phyloP scores from a whole-genome alignment of 1,140 invertebrate species.

The Eriosoma lanigerum region DNA sequence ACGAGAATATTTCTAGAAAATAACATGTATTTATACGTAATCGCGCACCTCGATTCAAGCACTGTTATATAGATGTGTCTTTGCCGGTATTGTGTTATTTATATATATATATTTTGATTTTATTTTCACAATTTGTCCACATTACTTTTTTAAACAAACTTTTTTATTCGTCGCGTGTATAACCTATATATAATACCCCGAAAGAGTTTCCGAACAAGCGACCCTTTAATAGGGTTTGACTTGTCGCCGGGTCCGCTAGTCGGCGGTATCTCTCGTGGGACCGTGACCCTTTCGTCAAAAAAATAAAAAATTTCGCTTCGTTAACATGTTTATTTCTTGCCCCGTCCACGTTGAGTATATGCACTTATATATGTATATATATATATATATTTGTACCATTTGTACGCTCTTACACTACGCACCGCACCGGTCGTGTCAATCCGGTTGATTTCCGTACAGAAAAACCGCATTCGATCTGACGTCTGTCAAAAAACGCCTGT shows the following conservation, averaged over 20 bases:
- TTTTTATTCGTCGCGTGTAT: not conserved
- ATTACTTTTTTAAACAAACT: slow-evolving; percentile 19
- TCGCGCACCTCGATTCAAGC: too few species aligned
- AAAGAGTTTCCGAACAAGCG: slow-evolving; percentile 51
- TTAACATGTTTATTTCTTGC: slow-evolving; percentile 52
- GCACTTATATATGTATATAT: too few species aligned
- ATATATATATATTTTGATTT: not conserved
- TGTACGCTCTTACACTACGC: not conserved
- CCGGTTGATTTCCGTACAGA: slow-evolving; percentile 47
- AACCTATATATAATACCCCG: not conserved
- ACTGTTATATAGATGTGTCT: too few species aligned
- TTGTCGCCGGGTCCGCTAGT: not conserved
- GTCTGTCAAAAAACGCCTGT: slow-evolving; percentile 49
- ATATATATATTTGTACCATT: too few species aligned
- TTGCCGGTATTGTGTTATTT: not conserved
- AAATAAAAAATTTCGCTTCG: slow-evolving; percentile 52
- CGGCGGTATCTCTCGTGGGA: slow-evolving; percentile 13
- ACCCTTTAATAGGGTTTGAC: slow-evolving; percentile 53
- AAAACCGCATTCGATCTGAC: slow-evolving; percentile 49
- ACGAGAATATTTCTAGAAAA: too few species aligned
- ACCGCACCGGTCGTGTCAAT: slow-evolving; percentile 8
- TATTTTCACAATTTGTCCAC: slow-evolving; percentile 14
- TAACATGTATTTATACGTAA: too few species aligned
- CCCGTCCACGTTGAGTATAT: not conserved
- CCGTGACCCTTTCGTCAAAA: slow-evolving; percentile 43